Evolutionary conservation across 1,140 invertebrate species (phyloP).

Genomic region (Rhagoletis zephyria): DNA sequence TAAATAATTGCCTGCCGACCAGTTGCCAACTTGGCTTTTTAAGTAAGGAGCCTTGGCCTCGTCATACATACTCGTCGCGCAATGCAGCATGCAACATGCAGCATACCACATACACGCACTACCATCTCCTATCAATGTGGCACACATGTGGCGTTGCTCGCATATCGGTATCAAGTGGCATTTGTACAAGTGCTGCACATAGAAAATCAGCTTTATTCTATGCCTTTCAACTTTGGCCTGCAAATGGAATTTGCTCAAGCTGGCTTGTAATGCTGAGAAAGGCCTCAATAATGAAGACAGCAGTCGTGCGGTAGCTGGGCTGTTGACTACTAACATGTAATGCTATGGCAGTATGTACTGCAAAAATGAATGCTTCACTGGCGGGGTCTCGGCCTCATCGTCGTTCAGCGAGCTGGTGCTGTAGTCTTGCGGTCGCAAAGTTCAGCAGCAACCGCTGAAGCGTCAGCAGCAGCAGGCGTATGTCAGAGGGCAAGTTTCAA

Average conservation of each 20-base stretch:
- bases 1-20: conserved; percentile 37
- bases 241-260: conserved; percentile 49
- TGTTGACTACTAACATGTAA: background rate
- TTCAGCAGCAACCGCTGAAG: background rate
- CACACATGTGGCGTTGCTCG: background rate
- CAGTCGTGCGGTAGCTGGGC: background rate
- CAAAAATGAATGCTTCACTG: background rate
- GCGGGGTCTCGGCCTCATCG: conserved; percentile 32
- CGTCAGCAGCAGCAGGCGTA: background rate
- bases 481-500: conserved; percentile 34
- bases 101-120: background rate
- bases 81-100: conserved; percentile 4
- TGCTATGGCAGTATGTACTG: background rate
- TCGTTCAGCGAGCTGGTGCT: background rate
- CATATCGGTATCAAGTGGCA: conserved; percentile 17
- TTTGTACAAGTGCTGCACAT: conserved; percentile 38
- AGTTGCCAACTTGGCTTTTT: conserved; percentile 42
- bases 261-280: conserved; percentile 29
- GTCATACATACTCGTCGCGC: background rate
- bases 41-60: conserved; percentile 33
- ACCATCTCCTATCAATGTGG: background rate
- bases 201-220: conserved; percentile 48
- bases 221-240: conserved; percentile 50
- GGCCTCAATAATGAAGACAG: conserved; percentile 36
- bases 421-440: conserved; percentile 10